A percentile compares a stretch with the other conserved stretches of the same genome.
phyloP scores from a whole-genome alignment of 2,797 vertebrate genomes.

The Distichodus sexfasciatus region DNA sequence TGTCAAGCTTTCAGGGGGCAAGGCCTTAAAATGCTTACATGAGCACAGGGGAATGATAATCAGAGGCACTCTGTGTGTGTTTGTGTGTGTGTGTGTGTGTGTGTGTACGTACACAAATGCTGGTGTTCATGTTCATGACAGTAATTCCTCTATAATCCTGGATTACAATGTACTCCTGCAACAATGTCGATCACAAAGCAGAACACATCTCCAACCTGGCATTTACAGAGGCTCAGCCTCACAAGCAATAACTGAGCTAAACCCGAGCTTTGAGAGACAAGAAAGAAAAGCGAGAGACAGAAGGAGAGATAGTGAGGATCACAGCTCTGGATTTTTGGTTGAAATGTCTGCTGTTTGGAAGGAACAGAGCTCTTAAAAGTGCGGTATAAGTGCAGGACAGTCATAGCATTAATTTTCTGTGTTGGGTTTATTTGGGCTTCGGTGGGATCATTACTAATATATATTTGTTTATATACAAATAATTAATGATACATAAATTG shows the following conservation, averaged over 20 bases:
- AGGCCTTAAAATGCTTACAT: conserved; percentile 25
- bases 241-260: conserved; percentile 20
- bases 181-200: conserved; percentile 27
- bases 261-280: neutral
- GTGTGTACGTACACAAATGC: neutral
- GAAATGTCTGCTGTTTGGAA: too few species aligned
- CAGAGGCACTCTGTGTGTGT: neutral
- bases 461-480: too few species aligned
- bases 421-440: too few species aligned
- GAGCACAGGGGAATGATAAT: conserved; percentile 10
- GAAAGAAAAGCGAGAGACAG: neutral
- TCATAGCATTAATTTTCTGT: too few species aligned
- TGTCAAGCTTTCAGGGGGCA: neutral
- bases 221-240: conserved; percentile 27
- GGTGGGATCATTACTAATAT: too few species aligned
- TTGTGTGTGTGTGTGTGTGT: neutral
- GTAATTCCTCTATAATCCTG: conserved; percentile 39
- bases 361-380: too few species aligned
- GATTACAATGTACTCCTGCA: conserved; percentile 32
- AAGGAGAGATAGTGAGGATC: neutral
- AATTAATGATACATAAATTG: too few species aligned
- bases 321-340: neutral
- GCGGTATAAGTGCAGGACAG: too few species aligned
- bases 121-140: conserved; percentile 11
- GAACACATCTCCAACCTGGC: conserved; percentile 22